Base-by-base conservation (phyloP, 2,113 vertebrate genomes). In the Spermophilus dauricus region DNA sequence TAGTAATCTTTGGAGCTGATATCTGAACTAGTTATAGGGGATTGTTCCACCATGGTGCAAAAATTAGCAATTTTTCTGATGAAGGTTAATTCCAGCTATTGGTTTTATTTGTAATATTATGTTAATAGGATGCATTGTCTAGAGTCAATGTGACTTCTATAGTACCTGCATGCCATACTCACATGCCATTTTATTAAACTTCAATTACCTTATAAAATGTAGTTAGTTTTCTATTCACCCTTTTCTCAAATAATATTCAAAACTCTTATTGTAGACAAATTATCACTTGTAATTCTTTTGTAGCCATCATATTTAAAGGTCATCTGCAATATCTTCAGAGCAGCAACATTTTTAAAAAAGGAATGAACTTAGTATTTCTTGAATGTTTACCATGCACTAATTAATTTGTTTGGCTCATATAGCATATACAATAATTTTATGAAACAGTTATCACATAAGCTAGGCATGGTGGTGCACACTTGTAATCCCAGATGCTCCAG, bases 221-320 rank as follows among this genome's bases (percentile, higher is more conserved):
- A 75, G 17, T 70, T 92, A 80, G 34, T 85, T 86, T 26, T 87
- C 14, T 58, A 63, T 30, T 70, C n/a, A 24, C 45, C 30, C 37
- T 92, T 82, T 94, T 48, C 81, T 95, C 73, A 51, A 65, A 34
- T 70, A 72, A 91, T 86, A 85, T 34, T 13, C 16, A 45, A 45
- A 91, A 82, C 22, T 83, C 45, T 92, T 92, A 77, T 81, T 95
- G 82, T 65, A 92, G 51, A 80, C 16, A 81, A 94, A 58, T 90
- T 92, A 24, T 92, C 67, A 34, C 37, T 91, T 73, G 42, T 88
- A 93, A 86, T 48, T 86, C 63, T 82, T 30, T 69, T 30, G 70
- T 1, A 24, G 13, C 20, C 13, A 83, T 32, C 37, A 45, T 37
- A 56, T 77, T 37, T 1, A 48, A 22, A 76, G 56, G 39, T 37